Evolutionary conservation across 1,140 invertebrate species (phyloP).

Genomic region (Zaprionus capensis): DNA sequence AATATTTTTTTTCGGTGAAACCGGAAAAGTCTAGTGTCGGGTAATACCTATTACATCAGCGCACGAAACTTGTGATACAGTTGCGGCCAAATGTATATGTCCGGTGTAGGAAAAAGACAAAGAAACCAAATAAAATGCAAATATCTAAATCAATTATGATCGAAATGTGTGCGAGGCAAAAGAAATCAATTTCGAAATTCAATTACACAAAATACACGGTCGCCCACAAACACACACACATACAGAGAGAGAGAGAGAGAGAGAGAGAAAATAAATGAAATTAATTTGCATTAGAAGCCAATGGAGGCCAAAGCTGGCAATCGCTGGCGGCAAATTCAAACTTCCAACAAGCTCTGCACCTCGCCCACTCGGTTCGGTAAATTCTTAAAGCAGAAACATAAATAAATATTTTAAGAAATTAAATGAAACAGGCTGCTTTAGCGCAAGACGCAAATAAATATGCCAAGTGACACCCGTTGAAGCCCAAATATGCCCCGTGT

Average conservation of each 20-base stretch:
- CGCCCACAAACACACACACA: background rate
- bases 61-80: slow-evolving; percentile 51
- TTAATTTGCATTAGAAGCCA: slow-evolving; percentile 40
- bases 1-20: slow-evolving; percentile 35
- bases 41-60: slow-evolving; percentile 72
- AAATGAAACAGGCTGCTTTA: slow-evolving; percentile 62
- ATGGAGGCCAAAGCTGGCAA: slow-evolving; percentile 7
- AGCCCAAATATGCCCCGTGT: background rate
- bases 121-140: slow-evolving; percentile 28
- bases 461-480: slow-evolving; percentile 51
- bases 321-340: slow-evolving; percentile 26
- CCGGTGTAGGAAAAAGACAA: background rate
- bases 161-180: slow-evolving; percentile 20
- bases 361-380: background rate
- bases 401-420: slow-evolving; percentile 70
- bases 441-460: slow-evolving; percentile 58
- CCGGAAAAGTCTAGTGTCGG: slow-evolving; percentile 63
- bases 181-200: slow-evolving; percentile 46
- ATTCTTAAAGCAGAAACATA: slow-evolving; percentile 43
- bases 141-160: slow-evolving; percentile 40
- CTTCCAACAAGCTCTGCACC: slow-evolving; percentile 30
- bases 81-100: background rate
- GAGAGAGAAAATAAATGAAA: slow-evolving; percentile 26
- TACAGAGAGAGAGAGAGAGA: background rate
- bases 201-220: slow-evolving; percentile 41